Evolutionary conservation across 2,888 invertebrate species (phyloP).

Genomic region (Aleiodes alternator): DNA sequence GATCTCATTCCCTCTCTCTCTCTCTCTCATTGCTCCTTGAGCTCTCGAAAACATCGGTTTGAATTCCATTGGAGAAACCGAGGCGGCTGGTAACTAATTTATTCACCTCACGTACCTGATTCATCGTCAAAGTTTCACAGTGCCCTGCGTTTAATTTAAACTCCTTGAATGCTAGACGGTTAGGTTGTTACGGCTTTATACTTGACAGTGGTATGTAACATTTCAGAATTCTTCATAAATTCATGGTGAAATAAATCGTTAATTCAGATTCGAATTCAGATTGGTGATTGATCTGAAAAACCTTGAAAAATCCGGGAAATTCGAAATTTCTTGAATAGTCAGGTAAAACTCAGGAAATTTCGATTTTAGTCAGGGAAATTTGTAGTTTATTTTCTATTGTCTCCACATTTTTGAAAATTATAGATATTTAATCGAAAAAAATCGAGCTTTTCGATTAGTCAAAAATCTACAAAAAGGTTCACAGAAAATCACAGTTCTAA

Average conservation of each 20-base stretch:
- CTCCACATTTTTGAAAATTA: too few species aligned
- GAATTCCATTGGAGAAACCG: conserved; percentile 24
- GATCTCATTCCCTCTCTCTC: too few species aligned
- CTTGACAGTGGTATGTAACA: conserved; percentile 28
- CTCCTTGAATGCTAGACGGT: conserved; percentile 21
- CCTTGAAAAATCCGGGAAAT: too few species aligned
- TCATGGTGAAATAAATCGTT: conserved; percentile 4
- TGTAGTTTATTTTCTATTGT: too few species aligned
- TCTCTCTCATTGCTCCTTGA: background rate
- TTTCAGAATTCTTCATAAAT: conserved; percentile 4
- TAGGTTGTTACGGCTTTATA: conserved; percentile 14
- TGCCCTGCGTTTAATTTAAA: conserved; percentile 39
- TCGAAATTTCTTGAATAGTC: too few species aligned
- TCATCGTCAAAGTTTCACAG: conserved; percentile 60
- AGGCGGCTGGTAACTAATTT: conserved; percentile 55
- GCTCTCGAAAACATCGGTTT: conserved; percentile 28
- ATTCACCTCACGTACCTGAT: conserved; percentile 61
- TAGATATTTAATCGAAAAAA: too few species aligned
- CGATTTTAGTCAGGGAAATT: too few species aligned
- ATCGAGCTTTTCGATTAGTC: too few species aligned
- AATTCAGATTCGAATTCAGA: background rate
- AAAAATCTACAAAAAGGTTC: too few species aligned
- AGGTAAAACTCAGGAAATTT: too few species aligned
- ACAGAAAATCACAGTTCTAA: too few species aligned
- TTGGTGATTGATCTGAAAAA: too few species aligned